A percentile compares a stretch with the other conserved stretches of the same genome.
These are phyloP conservation scores for Todiramphus chloris DNA, from an alignment of 2,113 vertebrate genomes.

Conservation along the genomic window DNA sequence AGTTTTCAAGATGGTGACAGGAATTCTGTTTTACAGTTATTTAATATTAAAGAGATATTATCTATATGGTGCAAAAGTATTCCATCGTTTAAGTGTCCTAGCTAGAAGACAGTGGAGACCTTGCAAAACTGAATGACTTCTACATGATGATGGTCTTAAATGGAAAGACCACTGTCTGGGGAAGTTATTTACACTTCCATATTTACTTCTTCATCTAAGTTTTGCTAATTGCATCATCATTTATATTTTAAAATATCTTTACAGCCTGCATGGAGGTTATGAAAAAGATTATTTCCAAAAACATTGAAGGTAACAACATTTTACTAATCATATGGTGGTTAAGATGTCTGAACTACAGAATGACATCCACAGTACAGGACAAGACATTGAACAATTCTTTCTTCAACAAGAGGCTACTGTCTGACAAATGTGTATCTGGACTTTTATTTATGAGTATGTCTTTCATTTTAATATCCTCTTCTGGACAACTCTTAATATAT, in stretches of 20 bases:
- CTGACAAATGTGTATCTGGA: background rate
- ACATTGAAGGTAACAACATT: background rate
- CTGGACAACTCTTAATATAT: background rate
- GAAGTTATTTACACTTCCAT: background rate
- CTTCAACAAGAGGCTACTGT: background rate
- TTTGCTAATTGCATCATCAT: background rate
- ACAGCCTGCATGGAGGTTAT: background rate
- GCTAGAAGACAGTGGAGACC: background rate
- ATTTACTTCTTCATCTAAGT: background rate
- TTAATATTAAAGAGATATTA: background rate
- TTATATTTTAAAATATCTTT: background rate
- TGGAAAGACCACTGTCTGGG: background rate
- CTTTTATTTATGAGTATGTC: background rate
- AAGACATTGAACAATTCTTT: background rate
- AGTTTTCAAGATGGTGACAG: background rate
- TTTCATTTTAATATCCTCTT: background rate
- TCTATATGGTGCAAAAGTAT: background rate
- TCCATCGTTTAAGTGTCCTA: background rate
- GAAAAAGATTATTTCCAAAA: background rate
- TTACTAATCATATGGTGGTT: background rate
- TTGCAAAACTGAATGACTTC: background rate
- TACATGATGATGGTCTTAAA: background rate
- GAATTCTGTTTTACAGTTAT: background rate
- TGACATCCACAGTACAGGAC: background rate
- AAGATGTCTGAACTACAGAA: background rate